Conservation (phyloP, 2,888 invertebrate species). For the Melolontha melolontha region DNA sequence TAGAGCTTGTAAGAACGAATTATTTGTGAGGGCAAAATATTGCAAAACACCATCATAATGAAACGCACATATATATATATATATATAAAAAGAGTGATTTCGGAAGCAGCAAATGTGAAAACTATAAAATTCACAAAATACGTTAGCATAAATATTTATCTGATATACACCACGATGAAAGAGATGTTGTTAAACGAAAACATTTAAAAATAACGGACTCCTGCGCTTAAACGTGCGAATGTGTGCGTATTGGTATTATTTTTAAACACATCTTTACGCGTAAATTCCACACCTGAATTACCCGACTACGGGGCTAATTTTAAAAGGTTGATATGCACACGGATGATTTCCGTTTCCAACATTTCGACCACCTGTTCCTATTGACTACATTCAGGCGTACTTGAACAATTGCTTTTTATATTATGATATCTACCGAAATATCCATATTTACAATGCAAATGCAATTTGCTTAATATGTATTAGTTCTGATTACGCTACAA, state of each 20-base stretch:
- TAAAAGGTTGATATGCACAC: constrained; percentile 30
- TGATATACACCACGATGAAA: constrained; percentile 14
- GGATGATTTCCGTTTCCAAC: constrained; percentile 32
- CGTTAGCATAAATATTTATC: constrained; percentile 29
- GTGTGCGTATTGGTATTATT: constrained; percentile 29
- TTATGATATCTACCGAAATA: neutral
- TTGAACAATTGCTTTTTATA: neutral
- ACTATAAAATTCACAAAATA: constrained; percentile 22
- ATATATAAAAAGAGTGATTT: constrained; percentile 12
- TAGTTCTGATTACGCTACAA: too few species aligned
- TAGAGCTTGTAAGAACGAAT: neutral
- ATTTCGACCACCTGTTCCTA: constrained; percentile 31
- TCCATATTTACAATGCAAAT: too few species aligned
- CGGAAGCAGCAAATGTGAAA: constrained; percentile 24
- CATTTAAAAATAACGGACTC: constrained; percentile 31
- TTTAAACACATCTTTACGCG: constrained; percentile 36
- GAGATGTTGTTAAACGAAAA: constrained; percentile 29
- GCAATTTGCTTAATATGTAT: too few species aligned
- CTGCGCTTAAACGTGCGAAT: constrained; percentile 9
- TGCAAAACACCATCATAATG: constrained; percentile 6
- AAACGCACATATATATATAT: constrained; percentile 13
- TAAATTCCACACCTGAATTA: constrained; percentile 37
- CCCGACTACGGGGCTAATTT: constrained; percentile 23
- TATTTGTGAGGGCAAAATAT: neutral
- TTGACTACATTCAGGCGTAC: constrained; percentile 12